Evolutionary conservation across 2,113 vertebrate genomes (phyloP).

Genomic region (Plectropomus leopardus): DNA sequence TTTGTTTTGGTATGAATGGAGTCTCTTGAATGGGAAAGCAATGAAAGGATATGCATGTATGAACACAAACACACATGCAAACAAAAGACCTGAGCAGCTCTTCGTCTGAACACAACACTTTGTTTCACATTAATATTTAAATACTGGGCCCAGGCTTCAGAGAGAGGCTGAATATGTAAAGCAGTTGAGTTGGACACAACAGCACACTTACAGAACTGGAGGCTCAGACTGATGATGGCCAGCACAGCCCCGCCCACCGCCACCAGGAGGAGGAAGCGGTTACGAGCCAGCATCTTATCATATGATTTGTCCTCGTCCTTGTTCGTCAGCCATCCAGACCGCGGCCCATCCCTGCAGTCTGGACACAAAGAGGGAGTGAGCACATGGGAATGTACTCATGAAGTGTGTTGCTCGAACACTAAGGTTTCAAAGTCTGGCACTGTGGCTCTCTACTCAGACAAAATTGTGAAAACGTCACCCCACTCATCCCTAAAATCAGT

Average conservation of each 20-base stretch:
- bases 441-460: too few species aligned
- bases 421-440: too few species aligned
- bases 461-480: too few species aligned
- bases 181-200: background rate
- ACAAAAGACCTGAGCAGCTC: background rate
- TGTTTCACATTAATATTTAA: background rate
- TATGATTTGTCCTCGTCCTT: conserved; percentile 71
- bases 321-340: conserved; percentile 88
- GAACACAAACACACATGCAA: conserved; percentile 1
- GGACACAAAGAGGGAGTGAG: conserved; percentile 10
- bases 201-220: conserved; percentile 93
- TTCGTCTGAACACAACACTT: background rate
- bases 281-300: conserved; percentile 95
- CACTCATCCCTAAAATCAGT: too few species aligned
- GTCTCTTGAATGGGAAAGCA: conserved; percentile 21
- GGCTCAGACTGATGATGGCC: conserved; percentile 93
- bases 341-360: conserved; percentile 68
- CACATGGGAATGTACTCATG: background rate
- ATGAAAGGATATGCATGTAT: conserved; percentile 35
- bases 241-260: conserved; percentile 91
- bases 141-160: background rate
- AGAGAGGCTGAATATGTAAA: background rate
- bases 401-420: too few species aligned
- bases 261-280: conserved; percentile 95
- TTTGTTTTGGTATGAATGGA: conserved; percentile 65